Base-by-base conservation (phyloP, 2,888 invertebrate species). In the Lycocerus yunnanus region DNA sequence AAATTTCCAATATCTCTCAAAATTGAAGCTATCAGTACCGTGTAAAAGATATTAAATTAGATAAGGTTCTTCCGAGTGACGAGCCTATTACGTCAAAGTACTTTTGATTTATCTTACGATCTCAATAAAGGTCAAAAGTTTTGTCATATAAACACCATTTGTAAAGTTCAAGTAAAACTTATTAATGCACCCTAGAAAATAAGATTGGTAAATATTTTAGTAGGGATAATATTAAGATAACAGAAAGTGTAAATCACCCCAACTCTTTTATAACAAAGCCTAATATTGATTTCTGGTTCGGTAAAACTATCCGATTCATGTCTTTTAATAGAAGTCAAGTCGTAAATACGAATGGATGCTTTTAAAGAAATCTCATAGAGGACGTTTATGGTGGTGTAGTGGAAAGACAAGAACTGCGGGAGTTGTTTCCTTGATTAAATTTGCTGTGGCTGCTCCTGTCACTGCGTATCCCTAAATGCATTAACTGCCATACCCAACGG, bases 371-470 rank as follows among this genome's bases (percentile, higher is more conserved):
- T 69, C 66, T 66, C 65, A 18, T 15, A 43, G 58, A 78, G 77
- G 79, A 79, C 78, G 80, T 79, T 75, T 76, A 73, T 75, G 78
- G 77, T 77, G 78, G 79, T 73, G 79, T 79, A 81, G 80, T 77
- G 78, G 77, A 80, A 79, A 76, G 80, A 80, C 80, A 78, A 78
- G 77, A 78, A 78, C 80, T 78, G 70, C 66, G 76, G 79, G 79
- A 78, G 79, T 79, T 78, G 78, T 77, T 79, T 73, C 72, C 72
- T 77, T 81, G 82, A 83, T 83, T 83, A 80, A 80, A 83, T 83
- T 82, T 82, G 82, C 81, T 81, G 81, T 76, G 81, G 82, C 77
- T 72, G 76, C 78, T 78, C 77, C 77, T 76, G 80, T 77, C 79
- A 79, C 80, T 79, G 80, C 77, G 78, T 78, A 78, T 73, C 76